A percentile compares a stretch with the other conserved stretches of the same genome.
phyloP scores from a whole-genome alignment of 2,113 vertebrate genomes.

The Zeus faber region DNA sequence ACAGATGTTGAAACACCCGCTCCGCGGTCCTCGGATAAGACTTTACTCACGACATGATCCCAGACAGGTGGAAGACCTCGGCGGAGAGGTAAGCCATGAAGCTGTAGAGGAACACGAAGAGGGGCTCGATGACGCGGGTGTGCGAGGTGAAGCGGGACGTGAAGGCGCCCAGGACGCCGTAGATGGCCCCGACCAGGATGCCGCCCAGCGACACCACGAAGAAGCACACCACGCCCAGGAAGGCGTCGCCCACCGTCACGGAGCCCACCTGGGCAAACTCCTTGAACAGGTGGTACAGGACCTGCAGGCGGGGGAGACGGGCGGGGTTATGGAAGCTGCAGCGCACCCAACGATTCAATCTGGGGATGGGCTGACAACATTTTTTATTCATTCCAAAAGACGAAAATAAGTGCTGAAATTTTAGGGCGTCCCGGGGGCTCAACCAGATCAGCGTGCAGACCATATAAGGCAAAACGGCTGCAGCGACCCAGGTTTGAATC shows the following conservation, averaged over 20 bases:
- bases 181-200: conserved; percentile 85
- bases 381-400: too few relatives aligned
- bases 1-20: not conserved
- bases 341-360: too few relatives aligned
- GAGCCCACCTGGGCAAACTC: conserved; percentile 81
- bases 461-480: too few relatives aligned
- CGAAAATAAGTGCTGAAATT: too few relatives aligned
- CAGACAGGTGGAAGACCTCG: conserved; percentile 94
- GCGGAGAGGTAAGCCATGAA: conserved; percentile 97
- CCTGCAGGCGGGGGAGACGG: conserved; percentile 66
- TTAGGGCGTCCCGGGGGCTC: too few relatives aligned
- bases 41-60: conserved; percentile 95
- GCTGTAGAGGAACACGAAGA: conserved; percentile 98
- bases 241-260: conserved; percentile 78
- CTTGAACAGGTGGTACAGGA: conserved; percentile 93
- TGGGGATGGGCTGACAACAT: too few relatives aligned
- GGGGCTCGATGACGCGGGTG: conserved; percentile 95
- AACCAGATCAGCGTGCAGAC: too few relatives aligned
- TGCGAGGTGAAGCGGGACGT: conserved; percentile 93
- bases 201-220: conserved; percentile 90
- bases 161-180: conserved; percentile 88
- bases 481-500: too few relatives aligned
- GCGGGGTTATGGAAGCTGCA: not conserved
- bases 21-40: not conserved
- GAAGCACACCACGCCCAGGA: conserved; percentile 91